phyloP scores from a whole-genome alignment of 2,888 invertebrate genomes.

The Athripsodes cinereus region DNA sequence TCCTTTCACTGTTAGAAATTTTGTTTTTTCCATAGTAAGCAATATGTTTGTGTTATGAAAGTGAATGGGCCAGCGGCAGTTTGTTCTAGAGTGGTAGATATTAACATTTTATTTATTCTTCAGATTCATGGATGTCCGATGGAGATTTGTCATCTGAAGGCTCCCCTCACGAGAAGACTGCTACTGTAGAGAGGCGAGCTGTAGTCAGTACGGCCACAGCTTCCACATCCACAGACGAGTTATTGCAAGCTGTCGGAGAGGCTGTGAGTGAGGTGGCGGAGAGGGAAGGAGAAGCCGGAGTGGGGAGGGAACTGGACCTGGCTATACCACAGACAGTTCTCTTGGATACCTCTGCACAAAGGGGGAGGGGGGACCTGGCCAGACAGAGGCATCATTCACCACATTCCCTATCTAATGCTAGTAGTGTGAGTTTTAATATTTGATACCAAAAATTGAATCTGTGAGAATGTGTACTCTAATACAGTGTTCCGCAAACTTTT shows the following conservation, averaged over 20 bases:
- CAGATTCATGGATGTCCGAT: constrained; percentile 75
- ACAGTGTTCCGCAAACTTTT: too few species aligned
- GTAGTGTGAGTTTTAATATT: constrained; percentile 49
- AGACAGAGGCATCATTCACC: constrained; percentile 49
- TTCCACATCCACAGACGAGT: background rate
- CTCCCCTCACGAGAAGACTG: constrained; percentile 68
- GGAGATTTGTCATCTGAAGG: constrained; percentile 75
- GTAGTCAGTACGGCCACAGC: constrained; percentile 18
- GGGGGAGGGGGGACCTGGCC: constrained; percentile 72
- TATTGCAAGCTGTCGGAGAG: background rate
- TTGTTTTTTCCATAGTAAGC: too few species aligned
- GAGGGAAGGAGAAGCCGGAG: constrained; percentile 14
- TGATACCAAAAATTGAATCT: too few species aligned
- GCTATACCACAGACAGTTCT: constrained; percentile 83
- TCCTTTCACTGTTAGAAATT: too few species aligned
- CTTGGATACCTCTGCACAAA: constrained; percentile 78
- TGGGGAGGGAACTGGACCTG: constrained; percentile 53
- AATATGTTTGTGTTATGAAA: too few species aligned
- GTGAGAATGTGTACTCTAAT: too few species aligned
- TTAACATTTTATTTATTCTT: background rate
- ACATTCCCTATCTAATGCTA: constrained; percentile 50
- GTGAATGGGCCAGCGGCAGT: too few species aligned
- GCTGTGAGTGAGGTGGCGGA: constrained; percentile 34
- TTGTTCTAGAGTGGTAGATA: too few species aligned
- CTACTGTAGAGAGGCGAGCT: constrained; percentile 33